Evolutionary conservation across 2,888 invertebrate genomes (phyloP).

Genomic region (Dione juno): DNA sequence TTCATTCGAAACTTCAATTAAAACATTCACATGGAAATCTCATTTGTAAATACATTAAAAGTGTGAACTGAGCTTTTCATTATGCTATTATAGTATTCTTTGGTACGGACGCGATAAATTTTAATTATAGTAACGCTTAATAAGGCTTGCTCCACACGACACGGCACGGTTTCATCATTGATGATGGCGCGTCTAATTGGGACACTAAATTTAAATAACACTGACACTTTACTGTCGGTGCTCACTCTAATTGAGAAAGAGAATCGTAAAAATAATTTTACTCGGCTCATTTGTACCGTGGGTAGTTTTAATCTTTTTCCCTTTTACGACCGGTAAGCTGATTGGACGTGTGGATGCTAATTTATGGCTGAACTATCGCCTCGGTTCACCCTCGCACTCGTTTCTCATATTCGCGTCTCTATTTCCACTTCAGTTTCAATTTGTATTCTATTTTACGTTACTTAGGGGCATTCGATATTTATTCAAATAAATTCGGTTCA

Average conservation of each 20-base stretch:
- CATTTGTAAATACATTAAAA: conserved; percentile 37
- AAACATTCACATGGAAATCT: conserved; percentile 38
- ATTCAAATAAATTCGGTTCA: no score
- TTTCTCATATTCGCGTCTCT: conserved; percentile 32
- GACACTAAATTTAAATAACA: conserved; percentile 82
- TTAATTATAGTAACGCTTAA: conserved; percentile 80
- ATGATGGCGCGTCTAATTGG: conserved; percentile 82
- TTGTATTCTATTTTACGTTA: not conserved
- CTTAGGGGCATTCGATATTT: no score
- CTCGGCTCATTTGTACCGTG: conserved; percentile 78
- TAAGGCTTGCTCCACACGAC: conserved; percentile 77
- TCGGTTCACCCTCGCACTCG: conserved; percentile 32
- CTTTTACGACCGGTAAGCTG: conserved; percentile 68
- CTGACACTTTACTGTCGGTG: conserved; percentile 79
- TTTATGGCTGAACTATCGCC: conserved; percentile 59
- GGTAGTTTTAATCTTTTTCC: conserved; percentile 76
- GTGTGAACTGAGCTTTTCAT: conserved; percentile 48
- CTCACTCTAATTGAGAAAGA: conserved; percentile 79
- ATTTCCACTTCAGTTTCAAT: conserved; percentile 14
- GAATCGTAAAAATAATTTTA: conserved; percentile 83
- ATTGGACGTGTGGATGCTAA: conserved; percentile 71
- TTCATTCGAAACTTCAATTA: conserved; percentile 35
- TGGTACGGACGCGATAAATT: conserved; percentile 67
- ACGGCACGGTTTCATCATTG: conserved; percentile 76
- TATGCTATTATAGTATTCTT: conserved; percentile 51